Evolutionary conservation across 1,140 invertebrate species (phyloP).

Genomic region (Drosophila lacteicornis): DNA sequence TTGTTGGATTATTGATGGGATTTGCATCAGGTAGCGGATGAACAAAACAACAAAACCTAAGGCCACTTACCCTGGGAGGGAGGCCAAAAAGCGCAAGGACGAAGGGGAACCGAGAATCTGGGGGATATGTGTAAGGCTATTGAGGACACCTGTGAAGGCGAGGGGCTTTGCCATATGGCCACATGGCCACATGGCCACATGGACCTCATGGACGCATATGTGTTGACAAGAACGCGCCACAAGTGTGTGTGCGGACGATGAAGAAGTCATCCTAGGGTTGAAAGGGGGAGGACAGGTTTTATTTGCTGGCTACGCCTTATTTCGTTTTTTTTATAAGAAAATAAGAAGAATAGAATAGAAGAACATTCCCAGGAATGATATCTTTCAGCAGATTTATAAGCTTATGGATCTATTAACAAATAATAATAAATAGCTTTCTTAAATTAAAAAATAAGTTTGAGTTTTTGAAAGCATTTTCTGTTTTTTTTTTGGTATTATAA

Average conservation of each 20-base stretch:
- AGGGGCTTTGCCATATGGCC: constrained; percentile 6
- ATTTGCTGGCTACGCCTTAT: too few relatives aligned
- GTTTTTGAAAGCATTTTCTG: too few relatives aligned
- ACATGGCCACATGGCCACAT: neutral
- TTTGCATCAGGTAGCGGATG: constrained; percentile 33
- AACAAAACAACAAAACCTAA: constrained; percentile 8
- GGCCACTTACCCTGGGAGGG: constrained; percentile 13
- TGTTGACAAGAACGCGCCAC: constrained; percentile 39
- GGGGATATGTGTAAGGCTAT: neutral
- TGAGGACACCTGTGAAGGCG: too few relatives aligned
- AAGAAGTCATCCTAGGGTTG: too few relatives aligned
- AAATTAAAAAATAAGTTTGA: too few relatives aligned
- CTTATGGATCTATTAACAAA: too few relatives aligned
- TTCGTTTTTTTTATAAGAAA: too few relatives aligned
- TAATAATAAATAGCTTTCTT: too few relatives aligned
- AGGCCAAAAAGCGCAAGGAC: constrained; percentile 17
- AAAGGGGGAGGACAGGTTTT: too few relatives aligned
- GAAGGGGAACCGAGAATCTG: neutral
- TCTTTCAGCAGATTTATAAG: neutral
- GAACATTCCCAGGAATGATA: neutral
- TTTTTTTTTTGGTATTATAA: too few relatives aligned
- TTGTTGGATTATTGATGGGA: constrained; percentile 42
- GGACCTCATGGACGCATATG: constrained; percentile 31
- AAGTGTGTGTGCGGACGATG: constrained; percentile 35
- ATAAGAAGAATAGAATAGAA: too few relatives aligned